phyloP scores from a whole-genome alignment of 2,888 invertebrate species.

The Hemicrepidius hirtus region DNA sequence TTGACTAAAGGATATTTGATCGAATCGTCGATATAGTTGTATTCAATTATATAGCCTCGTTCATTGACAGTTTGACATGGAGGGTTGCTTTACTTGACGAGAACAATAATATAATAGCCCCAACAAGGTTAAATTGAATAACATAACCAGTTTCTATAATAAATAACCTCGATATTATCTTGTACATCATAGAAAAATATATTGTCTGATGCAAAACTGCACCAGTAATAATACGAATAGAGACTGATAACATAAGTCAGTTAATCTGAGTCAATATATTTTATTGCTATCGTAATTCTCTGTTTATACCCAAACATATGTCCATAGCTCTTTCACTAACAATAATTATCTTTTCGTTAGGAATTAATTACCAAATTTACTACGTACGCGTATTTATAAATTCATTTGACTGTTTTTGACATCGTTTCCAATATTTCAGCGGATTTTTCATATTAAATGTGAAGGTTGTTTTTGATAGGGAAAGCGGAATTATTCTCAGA shows the following conservation, averaged over 20 bases:
- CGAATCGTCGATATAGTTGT: slow-evolving; percentile 31
- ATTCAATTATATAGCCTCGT: slow-evolving; percentile 26
- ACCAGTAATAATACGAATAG: not conserved
- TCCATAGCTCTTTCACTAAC: too few relatives aligned
- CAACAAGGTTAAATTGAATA: slow-evolving; percentile 20
- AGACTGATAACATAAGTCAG: not conserved
- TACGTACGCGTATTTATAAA: too few relatives aligned
- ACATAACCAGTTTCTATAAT: slow-evolving; percentile 2
- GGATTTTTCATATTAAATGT: not conserved
- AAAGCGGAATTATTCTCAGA: not conserved
- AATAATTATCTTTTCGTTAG: too few relatives aligned
- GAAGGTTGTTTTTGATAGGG: not conserved
- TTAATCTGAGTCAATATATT: too few relatives aligned
- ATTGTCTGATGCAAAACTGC: too few relatives aligned
- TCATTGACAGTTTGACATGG: slow-evolving; percentile 29
- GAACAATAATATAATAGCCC: slow-evolving; percentile 33
- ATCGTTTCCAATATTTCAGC: too few relatives aligned
- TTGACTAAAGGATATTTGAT: slow-evolving; percentile 47
- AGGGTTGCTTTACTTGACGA: slow-evolving; percentile 29
- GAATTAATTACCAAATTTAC: too few relatives aligned
- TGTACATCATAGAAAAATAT: not conserved
- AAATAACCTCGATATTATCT: slow-evolving; percentile 9
- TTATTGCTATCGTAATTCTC: too few relatives aligned
- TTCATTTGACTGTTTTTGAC: too few relatives aligned
- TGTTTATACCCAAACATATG: too few relatives aligned